A percentile compares a stretch with the other conserved stretches of the same genome.
phyloP scores from a whole-genome alignment of 2,888 invertebrate species.

The Lycophotia porphyrea region DNA sequence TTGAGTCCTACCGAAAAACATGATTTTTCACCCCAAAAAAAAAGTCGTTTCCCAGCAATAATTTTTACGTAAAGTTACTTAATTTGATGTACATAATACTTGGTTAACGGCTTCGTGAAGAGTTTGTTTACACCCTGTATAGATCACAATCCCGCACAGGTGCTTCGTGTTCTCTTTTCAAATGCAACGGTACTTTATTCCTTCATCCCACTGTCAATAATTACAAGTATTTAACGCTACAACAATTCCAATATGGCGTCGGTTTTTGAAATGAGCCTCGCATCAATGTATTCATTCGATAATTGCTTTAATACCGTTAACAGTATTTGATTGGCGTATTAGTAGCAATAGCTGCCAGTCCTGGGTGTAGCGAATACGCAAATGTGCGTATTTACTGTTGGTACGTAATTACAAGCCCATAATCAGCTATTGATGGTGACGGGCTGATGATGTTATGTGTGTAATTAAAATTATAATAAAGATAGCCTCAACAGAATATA shows the following conservation, averaged over 20 bases:
- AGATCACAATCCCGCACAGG: neutral
- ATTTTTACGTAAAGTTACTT: too few species aligned
- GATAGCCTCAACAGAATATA: neutral
- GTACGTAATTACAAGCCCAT: conserved; percentile 3
- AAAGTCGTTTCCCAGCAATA: too few species aligned
- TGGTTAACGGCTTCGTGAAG: too few species aligned
- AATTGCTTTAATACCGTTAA: conserved; percentile 39
- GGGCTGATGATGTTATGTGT: neutral
- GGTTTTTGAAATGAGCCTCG: conserved; percentile 26
- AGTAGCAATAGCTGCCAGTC: conserved; percentile 17
- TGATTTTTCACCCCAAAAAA: too few species aligned
- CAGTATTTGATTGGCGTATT: conserved; percentile 44
- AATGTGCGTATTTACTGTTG: conserved; percentile 17
- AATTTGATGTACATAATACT: too few species aligned
- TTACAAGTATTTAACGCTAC: conserved; percentile 5
- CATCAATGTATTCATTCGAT: conserved; percentile 25
- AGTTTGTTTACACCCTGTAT: too few species aligned
- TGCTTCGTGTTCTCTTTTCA: neutral
- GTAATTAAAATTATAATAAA: neutral
- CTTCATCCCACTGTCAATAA: neutral
- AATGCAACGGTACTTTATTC: neutral
- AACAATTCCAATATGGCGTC: conserved; percentile 31
- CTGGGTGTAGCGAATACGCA: conserved; percentile 1
- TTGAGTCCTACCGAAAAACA: too few species aligned
- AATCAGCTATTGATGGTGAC: neutral